Conservation (phyloP, 1,140 invertebrate genomes). For the Euschistus heros region DNA sequence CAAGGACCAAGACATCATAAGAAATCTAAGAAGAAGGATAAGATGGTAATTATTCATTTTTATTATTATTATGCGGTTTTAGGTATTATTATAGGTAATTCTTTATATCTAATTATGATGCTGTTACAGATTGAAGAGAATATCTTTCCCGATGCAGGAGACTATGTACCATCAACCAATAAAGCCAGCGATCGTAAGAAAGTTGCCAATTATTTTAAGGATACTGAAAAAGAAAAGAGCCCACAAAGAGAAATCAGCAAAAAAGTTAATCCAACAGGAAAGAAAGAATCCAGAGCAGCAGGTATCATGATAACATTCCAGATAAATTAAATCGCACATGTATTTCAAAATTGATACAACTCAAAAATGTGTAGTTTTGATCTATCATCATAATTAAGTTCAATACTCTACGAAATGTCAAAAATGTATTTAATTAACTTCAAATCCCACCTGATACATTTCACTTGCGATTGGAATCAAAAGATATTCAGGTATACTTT, state of each 20-base stretch:
- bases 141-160: constrained; percentile 91
- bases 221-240: constrained; percentile 28
- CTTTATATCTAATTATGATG: neutral
- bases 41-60: constrained; percentile 28
- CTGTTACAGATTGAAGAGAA: constrained; percentile 49
- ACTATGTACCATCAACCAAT: constrained; percentile 60
- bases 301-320: too few species aligned
- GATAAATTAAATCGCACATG: too few species aligned
- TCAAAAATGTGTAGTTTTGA: too few species aligned
- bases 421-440: too few species aligned
- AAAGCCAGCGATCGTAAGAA: constrained; percentile 36
- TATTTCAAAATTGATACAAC: too few species aligned
- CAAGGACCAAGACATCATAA: constrained; percentile 65
- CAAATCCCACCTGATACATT: too few species aligned
- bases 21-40: constrained; percentile 64
- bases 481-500: too few species aligned
- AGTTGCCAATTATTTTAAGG: constrained; percentile 38
- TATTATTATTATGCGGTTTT: neutral
- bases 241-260: neutral
- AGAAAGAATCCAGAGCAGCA: constrained; percentile 28
- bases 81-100: too few species aligned
- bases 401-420: too few species aligned
- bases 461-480: too few species aligned
- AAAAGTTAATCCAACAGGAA: constrained; percentile 1
- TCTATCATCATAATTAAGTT: too few species aligned